Percentiles rank a stretch among this genome's conserved stretches.
phyloP scores from a whole-genome alignment of 1,140 invertebrate species.

The Andrena cerasifolii region DNA sequence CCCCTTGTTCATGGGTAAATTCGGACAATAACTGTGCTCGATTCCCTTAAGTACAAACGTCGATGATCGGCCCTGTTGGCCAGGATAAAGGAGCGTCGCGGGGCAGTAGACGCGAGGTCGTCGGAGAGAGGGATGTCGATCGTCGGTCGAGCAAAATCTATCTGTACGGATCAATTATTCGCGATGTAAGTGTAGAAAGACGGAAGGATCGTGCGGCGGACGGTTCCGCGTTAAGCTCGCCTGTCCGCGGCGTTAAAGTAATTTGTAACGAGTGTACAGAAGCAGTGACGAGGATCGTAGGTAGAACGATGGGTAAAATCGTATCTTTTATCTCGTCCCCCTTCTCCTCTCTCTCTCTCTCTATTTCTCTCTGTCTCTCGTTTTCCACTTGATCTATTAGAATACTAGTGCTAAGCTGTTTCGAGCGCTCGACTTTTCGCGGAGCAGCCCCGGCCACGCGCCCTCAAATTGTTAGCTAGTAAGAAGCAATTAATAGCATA shows the following conservation, averaged over 20 bases:
- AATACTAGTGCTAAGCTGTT: background rate
- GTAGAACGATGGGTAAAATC: slow-evolving; percentile 27
- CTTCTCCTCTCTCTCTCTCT: slow-evolving; percentile 12
- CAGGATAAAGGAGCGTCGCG: background rate
- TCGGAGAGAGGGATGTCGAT: background rate
- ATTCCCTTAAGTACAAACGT: slow-evolving; percentile 30
- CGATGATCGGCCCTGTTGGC: background rate
- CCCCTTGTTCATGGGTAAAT: background rate
- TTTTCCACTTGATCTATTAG: slow-evolving; percentile 6
- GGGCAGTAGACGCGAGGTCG: background rate
- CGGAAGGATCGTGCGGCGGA: slow-evolving; percentile 10
- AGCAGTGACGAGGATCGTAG: slow-evolving; percentile 10
- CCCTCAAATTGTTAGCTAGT: slow-evolving; percentile 65
- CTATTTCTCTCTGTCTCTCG: slow-evolving; percentile 3
- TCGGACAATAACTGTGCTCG: slow-evolving; percentile 36
- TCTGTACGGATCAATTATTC: slow-evolving; percentile 54
- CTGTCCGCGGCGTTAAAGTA: background rate
- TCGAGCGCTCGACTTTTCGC: slow-evolving; percentile 28
- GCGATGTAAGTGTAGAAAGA: slow-evolving; percentile 54
- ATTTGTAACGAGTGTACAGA: slow-evolving; percentile 24
- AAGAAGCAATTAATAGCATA: slow-evolving; percentile 62
- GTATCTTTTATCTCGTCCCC: slow-evolving; percentile 26
- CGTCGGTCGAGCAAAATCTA: slow-evolving; percentile 1
- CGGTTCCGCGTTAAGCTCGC: slow-evolving; percentile 30
- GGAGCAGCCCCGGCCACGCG: slow-evolving; percentile 64